Percentiles rank a stretch among this genome's conserved stretches.
Conservation (phyloP, 1,140 invertebrate species). For the Nixonia krombeini region DNA sequence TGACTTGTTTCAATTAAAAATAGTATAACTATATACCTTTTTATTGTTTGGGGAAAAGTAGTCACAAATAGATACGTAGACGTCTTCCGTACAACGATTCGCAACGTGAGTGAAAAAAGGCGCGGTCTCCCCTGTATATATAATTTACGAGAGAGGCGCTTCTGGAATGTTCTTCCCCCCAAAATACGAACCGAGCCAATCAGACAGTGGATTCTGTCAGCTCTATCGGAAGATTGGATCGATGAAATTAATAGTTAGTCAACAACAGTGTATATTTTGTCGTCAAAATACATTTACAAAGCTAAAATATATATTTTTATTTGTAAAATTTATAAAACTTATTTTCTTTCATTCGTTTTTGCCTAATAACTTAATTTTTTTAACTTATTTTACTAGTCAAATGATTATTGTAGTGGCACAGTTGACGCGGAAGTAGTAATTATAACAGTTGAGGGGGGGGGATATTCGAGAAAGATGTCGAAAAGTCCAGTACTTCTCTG, state of each 20-base stretch:
- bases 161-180: constrained; percentile 64
- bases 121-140: constrained; percentile 53
- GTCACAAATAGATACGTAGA: constrained; percentile 51
- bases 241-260: constrained; percentile 33
- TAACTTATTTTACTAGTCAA: no score
- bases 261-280: constrained; percentile 7
- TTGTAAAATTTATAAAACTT: no score
- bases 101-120: constrained; percentile 67
- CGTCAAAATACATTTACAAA: no score
- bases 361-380: no score
- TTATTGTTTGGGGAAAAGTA: constrained; percentile 23
- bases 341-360: no score
- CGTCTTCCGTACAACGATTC: constrained; percentile 64
- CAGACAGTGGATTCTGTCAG: constrained; percentile 13
- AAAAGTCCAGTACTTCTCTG: no score
- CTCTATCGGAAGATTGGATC: constrained; percentile 37
- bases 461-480: no score
- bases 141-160: constrained; percentile 46
- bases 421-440: no score
- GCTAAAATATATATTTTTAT: no score
- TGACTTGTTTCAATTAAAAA: not conserved
- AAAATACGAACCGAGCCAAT: constrained; percentile 43
- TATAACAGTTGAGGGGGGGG: no score
- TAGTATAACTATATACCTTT: constrained; percentile 10
- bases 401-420: no score